Base-by-base conservation (phyloP, 2,797 vertebrate genomes). In the Loris lydekkerianus region DNA sequence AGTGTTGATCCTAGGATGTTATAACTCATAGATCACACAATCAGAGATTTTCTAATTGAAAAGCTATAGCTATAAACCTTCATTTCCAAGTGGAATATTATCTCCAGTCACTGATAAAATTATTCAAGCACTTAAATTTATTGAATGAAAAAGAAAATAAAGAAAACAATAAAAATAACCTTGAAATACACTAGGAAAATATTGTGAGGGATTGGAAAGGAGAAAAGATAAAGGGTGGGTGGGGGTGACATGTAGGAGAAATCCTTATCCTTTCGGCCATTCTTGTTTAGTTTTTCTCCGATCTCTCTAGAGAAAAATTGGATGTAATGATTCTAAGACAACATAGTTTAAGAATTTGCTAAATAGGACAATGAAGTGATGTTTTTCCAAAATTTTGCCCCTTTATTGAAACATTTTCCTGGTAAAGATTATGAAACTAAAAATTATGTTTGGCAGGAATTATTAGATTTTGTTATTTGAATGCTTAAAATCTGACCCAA, bases 391-490 rank as follows among this genome's bases (percentile, higher is more conserved):
- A 89, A 43, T 23, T 31, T 25, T 83, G 4, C 5, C 5, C 49
- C 5, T 43, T 92, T 29, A 37, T 25, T 65, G n/a, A 93, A 91
- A 80, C 49, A 70, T 29, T 89, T 93, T 75, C n/a, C 69, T 7
- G 21, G 58, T 43, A 15, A 10, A 60, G 8, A 76, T 20, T 13
- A 43, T 4, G 10, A 69, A 61, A 89, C 0, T 76, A 31, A 77
- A 77, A 3, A 86, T 60, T 60, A 1, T 67, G 70, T 82, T 34
- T 78, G 7, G 4, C 34, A 40, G 77, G 85, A 25, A 83, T 65
- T 20, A 46, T 83, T 17, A 82, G 17, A 63, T 65, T 93, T 93
- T 84, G 27, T 61, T 70, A 88, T 94, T 90, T 58, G 6, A 77
- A n/a, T 86, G 3, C 17, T 81, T 21, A 86, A 56, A 80, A 46